These are phyloP conservation scores for Glandiceps talaboti DNA, from an alignment of 53 echinoderm and acorn worm genomes.

Conservation along the genomic window DNA sequence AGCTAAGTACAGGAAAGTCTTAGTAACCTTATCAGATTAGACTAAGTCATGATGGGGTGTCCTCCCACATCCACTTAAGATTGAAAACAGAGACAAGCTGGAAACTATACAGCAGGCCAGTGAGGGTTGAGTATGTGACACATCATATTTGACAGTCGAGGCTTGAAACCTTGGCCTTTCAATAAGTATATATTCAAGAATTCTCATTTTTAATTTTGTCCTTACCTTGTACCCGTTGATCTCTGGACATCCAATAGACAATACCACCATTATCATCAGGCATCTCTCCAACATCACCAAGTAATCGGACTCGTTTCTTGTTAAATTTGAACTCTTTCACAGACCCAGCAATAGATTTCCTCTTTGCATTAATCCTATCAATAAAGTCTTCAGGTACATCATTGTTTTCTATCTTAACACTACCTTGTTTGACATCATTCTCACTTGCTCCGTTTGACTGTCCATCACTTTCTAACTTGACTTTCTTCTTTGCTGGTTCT, in stretches of 20 bases:
- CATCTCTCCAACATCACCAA: conserved; percentile 37
- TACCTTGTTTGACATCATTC: not conserved
- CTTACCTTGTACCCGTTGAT: conserved; percentile 77
- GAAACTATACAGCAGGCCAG: too few relatives aligned
- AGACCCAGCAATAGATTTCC: conserved; percentile 24
- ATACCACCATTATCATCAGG: conserved; percentile 42
- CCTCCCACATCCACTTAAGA: too few relatives aligned
- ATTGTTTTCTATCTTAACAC: not conserved
- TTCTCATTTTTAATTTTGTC: not conserved
- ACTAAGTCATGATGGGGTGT: too few relatives aligned
- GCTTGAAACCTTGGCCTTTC: too few relatives aligned
- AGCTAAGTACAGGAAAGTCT: too few relatives aligned
- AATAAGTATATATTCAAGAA: not conserved
- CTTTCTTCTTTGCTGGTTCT: not conserved
- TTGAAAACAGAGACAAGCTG: too few relatives aligned
- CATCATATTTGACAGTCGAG: too few relatives aligned
- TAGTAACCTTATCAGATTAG: too few relatives aligned
- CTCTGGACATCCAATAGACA: conserved; percentile 79
- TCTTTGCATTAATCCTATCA: conserved; percentile 10
- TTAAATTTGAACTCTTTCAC: conserved; percentile 64
- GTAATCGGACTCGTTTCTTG: conserved; percentile 55
- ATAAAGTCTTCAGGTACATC: conserved; percentile 16
- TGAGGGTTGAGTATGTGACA: too few relatives aligned
- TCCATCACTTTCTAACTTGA: not conserved
- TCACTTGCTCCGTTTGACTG: too few relatives aligned